phyloP scores from a whole-genome alignment of 1,140 invertebrate species.

The Patella vulgata region DNA sequence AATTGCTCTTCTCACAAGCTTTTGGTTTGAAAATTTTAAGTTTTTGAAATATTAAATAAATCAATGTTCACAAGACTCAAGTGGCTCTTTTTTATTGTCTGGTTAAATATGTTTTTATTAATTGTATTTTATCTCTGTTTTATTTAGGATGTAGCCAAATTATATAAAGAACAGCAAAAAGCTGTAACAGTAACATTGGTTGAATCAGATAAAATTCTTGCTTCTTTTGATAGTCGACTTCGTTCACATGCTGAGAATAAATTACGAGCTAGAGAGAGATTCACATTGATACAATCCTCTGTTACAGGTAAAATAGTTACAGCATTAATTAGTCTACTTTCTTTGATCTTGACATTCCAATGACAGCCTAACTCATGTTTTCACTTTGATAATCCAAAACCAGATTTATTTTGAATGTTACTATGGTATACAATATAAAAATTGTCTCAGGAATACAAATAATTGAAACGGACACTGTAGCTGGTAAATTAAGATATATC shows the following conservation, averaged over 20 bases:
- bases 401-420: not conserved
- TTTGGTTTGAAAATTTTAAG: too few relatives aligned
- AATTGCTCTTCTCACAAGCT: too few relatives aligned
- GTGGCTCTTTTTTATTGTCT: too few relatives aligned
- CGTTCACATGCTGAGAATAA: slow-evolving; percentile 66
- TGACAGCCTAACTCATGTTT: not conserved
- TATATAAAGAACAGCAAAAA: slow-evolving; percentile 54
- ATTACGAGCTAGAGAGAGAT: slow-evolving; percentile 55
- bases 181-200: slow-evolving; percentile 62
- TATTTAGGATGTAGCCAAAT: slow-evolving; percentile 55
- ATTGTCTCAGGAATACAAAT: too few relatives aligned
- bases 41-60: too few relatives aligned
- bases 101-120: too few relatives aligned
- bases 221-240: slow-evolving; percentile 61
- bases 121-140: slow-evolving; percentile 5
- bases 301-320: slow-evolving; percentile 50
- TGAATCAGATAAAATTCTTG: slow-evolving; percentile 62
- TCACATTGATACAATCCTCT: slow-evolving; percentile 54
- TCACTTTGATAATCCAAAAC: not conserved
- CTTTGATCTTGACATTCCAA: not conserved
- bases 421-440: too few relatives aligned
- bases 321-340: not conserved
- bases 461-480: too few relatives aligned
- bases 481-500: too few relatives aligned
- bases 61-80: too few relatives aligned